A percentile compares a stretch with the other conserved stretches of the same genome.
Conservation (phyloP, 2,888 invertebrate species). For the Minunthozetes semirufus region DNA sequence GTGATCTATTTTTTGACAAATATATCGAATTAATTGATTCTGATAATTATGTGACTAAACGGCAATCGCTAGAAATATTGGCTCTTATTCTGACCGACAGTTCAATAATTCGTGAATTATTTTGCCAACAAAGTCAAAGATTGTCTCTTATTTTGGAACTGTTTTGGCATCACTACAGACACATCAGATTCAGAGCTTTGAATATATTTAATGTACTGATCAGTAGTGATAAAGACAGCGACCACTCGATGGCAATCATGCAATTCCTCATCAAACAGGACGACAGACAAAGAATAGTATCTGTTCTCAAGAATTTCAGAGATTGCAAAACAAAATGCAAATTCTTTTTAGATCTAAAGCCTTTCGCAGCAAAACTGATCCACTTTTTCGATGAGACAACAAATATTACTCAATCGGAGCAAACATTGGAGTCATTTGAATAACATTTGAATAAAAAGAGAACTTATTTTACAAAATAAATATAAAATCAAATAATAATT, state of each 20-base stretch:
- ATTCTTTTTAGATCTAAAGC: conserved; percentile 12
- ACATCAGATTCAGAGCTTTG: conserved; percentile 4
- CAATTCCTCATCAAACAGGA: background rate
- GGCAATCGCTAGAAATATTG: conserved; percentile 33
- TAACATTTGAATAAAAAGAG: background rate
- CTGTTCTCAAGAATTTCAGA: background rate
- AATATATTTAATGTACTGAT: conserved; percentile 16
- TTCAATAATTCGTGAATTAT: background rate
- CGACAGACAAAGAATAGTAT: background rate
- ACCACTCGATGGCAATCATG: background rate
- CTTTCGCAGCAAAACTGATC: conserved; percentile 5
- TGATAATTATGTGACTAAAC: conserved; percentile 35
- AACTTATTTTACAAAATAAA: too few species aligned
- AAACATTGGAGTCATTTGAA: background rate
- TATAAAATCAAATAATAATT: too few species aligned
- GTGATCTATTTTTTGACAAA: conserved; percentile 21
- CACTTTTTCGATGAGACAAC: background rate
- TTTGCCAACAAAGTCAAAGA: background rate
- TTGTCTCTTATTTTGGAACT: background rate
- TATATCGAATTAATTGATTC: conserved; percentile 26
- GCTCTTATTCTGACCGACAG: background rate
- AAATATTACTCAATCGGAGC: background rate
- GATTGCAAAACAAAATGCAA: background rate
- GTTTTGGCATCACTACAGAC: background rate
- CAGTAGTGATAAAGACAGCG: background rate